Conservation (phyloP, 2,113 vertebrate species). For the Peromyscus polionotus region DNA sequence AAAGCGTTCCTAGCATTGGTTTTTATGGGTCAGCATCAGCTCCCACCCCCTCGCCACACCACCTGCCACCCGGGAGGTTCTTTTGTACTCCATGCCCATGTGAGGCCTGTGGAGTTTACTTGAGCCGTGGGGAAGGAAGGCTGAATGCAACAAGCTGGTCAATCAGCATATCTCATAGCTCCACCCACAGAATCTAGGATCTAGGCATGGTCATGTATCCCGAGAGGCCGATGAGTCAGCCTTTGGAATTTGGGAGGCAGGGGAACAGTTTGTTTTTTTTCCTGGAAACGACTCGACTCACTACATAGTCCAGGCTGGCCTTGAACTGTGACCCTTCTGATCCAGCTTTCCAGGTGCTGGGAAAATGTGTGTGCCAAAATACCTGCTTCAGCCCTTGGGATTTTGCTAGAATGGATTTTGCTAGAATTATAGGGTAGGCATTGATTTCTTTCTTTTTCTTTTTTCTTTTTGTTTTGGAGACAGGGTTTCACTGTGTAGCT, state of each 20-base stretch:
- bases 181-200: not conserved
- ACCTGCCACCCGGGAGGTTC: not conserved
- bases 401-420: not conserved
- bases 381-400: not conserved
- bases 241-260: not conserved
- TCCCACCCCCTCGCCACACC: not conserved
- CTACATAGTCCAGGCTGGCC: not conserved
- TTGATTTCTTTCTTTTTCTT: not conserved
- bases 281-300: not conserved
- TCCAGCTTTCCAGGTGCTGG: not conserved
- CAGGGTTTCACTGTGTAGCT: not conserved
- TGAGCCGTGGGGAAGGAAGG: not conserved
- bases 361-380: too few relatives aligned
- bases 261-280: not conserved
- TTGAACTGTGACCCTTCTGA: not conserved
- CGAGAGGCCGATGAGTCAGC: not conserved
- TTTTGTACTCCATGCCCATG: not conserved
- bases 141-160: too few relatives aligned
- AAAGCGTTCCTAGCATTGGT: too few relatives aligned
- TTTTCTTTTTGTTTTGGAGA: not conserved
- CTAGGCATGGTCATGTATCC: not conserved
- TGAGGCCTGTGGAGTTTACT: not conserved
- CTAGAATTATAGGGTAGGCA: not conserved
- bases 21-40: not conserved
- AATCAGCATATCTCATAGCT: not conserved